Base-by-base conservation (phyloP, 2,888 invertebrate species). In the Drosophila cognata region DNA sequence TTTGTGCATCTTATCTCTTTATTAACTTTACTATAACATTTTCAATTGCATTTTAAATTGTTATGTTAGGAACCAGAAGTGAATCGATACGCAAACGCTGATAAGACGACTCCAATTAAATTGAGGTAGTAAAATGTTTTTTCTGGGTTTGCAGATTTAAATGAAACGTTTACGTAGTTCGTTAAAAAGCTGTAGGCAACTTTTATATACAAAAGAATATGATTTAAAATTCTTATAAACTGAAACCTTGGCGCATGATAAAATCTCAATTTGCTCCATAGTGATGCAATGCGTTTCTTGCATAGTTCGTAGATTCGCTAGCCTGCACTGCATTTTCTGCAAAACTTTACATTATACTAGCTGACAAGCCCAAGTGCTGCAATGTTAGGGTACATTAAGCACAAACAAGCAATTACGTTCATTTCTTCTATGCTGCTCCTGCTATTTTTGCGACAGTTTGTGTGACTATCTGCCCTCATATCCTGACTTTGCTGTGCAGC, bases 341-440 rank as follows among this genome's bases (percentile, higher is more conserved):
- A 71, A 67, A 77, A 74, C 51, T 66, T 60, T 66, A 57, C 75
- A 41, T 71, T 58, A 50, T 43, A 48, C 52, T 18, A 66, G 62
- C 74, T 72, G 84, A 77, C 76, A 84, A 56, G 56, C 72, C 68
- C 65, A 70, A 78, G 55, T 69, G 77, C 70, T 66, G 74, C 77
- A 63, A 64, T 69, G 71, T 57, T 50, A 60, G 71, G 81, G 75
- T 65, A 79, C 87, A 81, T 89, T 84, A 84, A 68, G 70, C 74
- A 74, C 77, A 84, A 77, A 84, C 88, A 82, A 75, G 88, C 86
- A 83, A 85, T 88, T 80, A 85, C 77, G 74, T 67, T 79, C 56
- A 55, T 77, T 84, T 71, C 66, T 66, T 63, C 64, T 66, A 69
- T 73, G 46, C 50, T 64, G 46, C 53, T 56, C 28, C 56, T 69